Base-by-base conservation (phyloP, 1,140 invertebrate species). In the Parapsyche elsis region DNA sequence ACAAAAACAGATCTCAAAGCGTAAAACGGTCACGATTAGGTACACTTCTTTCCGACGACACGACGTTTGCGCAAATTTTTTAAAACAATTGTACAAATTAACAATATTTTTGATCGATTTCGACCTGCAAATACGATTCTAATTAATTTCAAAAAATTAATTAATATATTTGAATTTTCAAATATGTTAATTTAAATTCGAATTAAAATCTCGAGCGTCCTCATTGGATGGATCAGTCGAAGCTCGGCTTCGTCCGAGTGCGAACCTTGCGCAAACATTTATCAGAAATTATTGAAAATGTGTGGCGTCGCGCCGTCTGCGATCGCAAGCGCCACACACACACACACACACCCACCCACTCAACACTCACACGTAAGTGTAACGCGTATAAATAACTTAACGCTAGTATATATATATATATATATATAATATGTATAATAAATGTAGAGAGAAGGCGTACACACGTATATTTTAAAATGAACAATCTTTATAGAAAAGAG, bases 1-100 rank as follows among this genome's bases (percentile, higher is more conserved):
- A n/a, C 19, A 9, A 44, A 23, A 23, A 74, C 70, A 81, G 70
- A 49, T 57, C 59, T 73, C 76, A 59, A 70, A 71, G 38, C 24
- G 53, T 44, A 12, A 1, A 14, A 16, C 64, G 64, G 14, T 5
- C 64, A 14, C n/a, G 26, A 30, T 5, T 14, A n/a, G 4, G 24
- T 4, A 76, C n/a, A n/a, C n/a, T n/a, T n/a, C n/a, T n/a, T n/a
- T n/a, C 45, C 57, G 46, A 30, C 61, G 23, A 80, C 26, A 71
- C 30, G 71, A 57, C 73, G 30, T 16, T 38, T 61, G 45, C 67
- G 64, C 45, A 19, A 79, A n/a, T 71, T 9, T 70, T 45, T 70
- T 23, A 38, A 38, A 38, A 38, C 30, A 7, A 38, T 38, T 7
- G 30, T 38, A n/a, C n/a, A 7, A 38, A 38, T 38, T 38, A 38